These are phyloP conservation scores for Ciconia nigra DNA, from an alignment of 2,797 vertebrate genomes.

Conservation along the genomic window DNA sequence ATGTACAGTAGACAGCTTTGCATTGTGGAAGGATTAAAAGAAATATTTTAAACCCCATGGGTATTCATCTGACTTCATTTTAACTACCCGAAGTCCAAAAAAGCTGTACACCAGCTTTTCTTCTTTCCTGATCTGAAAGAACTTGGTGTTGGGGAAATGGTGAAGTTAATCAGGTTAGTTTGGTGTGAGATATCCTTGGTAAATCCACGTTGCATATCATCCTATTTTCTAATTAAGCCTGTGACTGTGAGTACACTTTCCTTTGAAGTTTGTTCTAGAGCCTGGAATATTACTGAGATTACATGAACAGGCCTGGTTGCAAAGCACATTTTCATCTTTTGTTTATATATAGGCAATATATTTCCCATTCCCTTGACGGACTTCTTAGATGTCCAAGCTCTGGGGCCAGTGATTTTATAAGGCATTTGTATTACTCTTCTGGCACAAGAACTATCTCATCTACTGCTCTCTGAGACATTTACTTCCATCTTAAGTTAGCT, in stretches of 20 bases:
- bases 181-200: neutral
- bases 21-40: neutral
- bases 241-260: neutral
- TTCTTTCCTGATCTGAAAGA: neutral
- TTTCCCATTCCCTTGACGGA: neutral
- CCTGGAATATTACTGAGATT: neutral
- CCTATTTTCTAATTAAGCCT: neutral
- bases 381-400: neutral
- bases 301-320: neutral
- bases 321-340: neutral
- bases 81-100: neutral
- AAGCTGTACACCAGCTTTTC: neutral
- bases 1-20: neutral
- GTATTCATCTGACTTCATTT: neutral
- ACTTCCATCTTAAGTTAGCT: neutral
- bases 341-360: neutral
- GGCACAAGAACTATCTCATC: neutral
- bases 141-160: neutral
- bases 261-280: neutral
- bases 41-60: neutral
- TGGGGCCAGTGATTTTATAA: neutral
- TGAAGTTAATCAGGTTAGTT: neutral
- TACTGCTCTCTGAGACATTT: neutral
- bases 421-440: neutral
- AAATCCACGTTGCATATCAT: neutral